These are phyloP conservation scores for Cremastinae sp. DNA, from an alignment of 2,888 invertebrate genomes.

Conservation along the genomic window DNA sequence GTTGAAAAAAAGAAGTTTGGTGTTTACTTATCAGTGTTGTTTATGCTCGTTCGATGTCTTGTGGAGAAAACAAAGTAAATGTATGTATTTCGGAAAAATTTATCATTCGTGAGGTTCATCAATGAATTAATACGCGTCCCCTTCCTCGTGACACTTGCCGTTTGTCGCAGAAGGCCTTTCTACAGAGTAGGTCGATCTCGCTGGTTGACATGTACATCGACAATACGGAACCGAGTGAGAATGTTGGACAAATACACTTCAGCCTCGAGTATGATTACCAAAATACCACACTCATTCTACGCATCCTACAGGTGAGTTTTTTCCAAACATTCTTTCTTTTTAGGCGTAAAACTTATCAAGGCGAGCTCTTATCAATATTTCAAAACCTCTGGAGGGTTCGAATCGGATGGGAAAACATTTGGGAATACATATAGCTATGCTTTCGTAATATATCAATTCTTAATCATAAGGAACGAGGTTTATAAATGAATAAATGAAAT, in stretches of 20 bases:
- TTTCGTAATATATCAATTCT: no score
- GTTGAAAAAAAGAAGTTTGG: neutral
- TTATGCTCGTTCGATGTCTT: constrained; percentile 48
- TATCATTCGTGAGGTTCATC: constrained; percentile 51
- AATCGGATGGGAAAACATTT: no score
- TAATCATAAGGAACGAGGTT: no score
- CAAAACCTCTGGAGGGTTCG: no score
- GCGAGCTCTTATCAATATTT: no score
- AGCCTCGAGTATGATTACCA: constrained; percentile 96
- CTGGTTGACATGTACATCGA: constrained; percentile 97
- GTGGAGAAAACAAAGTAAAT: constrained; percentile 14
- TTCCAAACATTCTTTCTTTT: neutral
- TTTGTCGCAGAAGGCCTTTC: constrained; percentile 85
- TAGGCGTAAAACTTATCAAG: no score
- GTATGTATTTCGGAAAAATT: constrained; percentile 18
- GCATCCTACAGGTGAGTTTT: constrained; percentile 90
- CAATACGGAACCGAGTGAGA: constrained; percentile 95
- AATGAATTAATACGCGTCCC: constrained; percentile 52
- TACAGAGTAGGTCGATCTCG: constrained; percentile 93
- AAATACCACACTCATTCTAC: constrained; percentile 93
- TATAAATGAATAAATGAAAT: no score
- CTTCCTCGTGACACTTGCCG: constrained; percentile 54
- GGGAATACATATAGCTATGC: no score
- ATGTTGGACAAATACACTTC: constrained; percentile 96
- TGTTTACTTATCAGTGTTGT: constrained; percentile 38